Conservation (phyloP, 92 coral and sea anemone species). For the Galaxea fascicularis region DNA sequence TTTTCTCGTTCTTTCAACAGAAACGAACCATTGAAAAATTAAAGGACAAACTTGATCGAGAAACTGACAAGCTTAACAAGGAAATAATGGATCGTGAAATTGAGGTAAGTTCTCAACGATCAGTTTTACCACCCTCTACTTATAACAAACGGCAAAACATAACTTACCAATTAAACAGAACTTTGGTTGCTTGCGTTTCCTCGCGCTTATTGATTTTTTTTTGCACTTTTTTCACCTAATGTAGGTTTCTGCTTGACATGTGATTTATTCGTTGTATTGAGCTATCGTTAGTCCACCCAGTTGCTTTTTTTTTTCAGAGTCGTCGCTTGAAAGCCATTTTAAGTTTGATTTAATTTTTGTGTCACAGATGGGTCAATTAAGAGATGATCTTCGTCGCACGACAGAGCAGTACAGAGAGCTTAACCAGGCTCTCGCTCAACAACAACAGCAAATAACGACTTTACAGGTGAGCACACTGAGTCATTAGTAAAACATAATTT, state of each 20-base stretch:
- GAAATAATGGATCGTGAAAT: conserved; percentile 78
- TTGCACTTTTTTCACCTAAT: too few relatives aligned
- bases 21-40: conserved; percentile 76
- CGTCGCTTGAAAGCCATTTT: background rate
- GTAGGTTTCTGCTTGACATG: too few relatives aligned
- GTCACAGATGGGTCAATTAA: conserved; percentile 74
- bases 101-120: conserved; percentile 63
- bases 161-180: too few relatives aligned
- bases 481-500: too few relatives aligned
- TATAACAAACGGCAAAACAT: too few relatives aligned
- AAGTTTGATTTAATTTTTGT: background rate
- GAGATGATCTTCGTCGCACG: conserved; percentile 91
- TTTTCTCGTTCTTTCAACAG: conserved; percentile 45
- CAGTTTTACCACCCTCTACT: background rate
- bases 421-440: conserved; percentile 92
- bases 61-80: conserved; percentile 70
- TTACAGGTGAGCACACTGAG: conserved; percentile 76
- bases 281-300: too few relatives aligned
- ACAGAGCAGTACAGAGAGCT: conserved; percentile 93
- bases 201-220: too few relatives aligned
- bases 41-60: conserved; percentile 79
- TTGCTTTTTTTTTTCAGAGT: background rate
- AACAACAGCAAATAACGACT: conserved; percentile 85
- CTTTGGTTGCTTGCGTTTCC: too few relatives aligned
- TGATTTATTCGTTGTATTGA: too few relatives aligned